Evolutionary conservation across 2,888 invertebrate species (phyloP).

Genomic region (Micoletzkya japonica): DNA sequence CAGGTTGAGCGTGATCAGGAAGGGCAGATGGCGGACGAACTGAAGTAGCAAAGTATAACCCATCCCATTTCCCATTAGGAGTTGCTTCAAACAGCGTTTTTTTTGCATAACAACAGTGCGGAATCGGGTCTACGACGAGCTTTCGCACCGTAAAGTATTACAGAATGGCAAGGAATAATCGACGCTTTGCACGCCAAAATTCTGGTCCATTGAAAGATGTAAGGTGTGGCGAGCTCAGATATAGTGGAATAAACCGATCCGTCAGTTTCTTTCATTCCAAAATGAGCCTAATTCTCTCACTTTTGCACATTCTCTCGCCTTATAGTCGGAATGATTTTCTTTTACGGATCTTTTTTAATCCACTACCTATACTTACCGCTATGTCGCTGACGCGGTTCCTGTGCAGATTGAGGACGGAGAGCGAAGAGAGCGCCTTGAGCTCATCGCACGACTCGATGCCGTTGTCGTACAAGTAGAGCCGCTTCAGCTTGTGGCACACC

Average conservation of each 20-base stretch:
- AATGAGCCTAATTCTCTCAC: too few species aligned
- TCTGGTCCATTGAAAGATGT: too few species aligned
- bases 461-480: constrained; percentile 53
- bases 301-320: not conserved
- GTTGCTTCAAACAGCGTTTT: not conserved
- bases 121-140: too few species aligned
- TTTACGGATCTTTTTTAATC: constrained; percentile 31
- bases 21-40: constrained; percentile 40
- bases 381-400: constrained; percentile 38
- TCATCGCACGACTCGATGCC: constrained; percentile 43
- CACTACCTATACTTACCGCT: constrained; percentile 34
- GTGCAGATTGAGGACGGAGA: constrained; percentile 45
- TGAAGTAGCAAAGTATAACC: constrained; percentile 31
- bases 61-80: not conserved
- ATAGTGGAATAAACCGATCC: too few species aligned
- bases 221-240: too few species aligned
- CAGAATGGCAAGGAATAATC: too few species aligned
- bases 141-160: too few species aligned
- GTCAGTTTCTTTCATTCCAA: too few species aligned
- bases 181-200: too few species aligned
- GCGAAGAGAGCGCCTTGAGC: constrained; percentile 32
- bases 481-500: constrained; percentile 43
- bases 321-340: not conserved
- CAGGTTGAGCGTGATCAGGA: constrained; percentile 41
- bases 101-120: not conserved